Percentiles rank a stretch among this genome's conserved stretches.
phyloP scores from a whole-genome alignment of 2,888 invertebrate species.

The Atethmia centrago region DNA sequence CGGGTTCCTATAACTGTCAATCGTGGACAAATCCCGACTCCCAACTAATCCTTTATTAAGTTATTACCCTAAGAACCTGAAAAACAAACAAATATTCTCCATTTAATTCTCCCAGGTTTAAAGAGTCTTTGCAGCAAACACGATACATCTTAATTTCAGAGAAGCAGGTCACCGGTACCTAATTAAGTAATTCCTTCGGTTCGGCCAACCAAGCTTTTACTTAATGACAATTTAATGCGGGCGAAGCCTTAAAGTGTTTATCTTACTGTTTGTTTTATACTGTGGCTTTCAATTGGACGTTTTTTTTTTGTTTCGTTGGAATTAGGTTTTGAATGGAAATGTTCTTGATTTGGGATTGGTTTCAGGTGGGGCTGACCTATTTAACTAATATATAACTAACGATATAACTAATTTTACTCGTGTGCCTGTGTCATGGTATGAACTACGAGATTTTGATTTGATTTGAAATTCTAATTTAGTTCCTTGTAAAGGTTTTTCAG shows the following conservation, averaged over 20 bases:
- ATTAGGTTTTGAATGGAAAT: constrained; percentile 22
- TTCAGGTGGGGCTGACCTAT: constrained; percentile 1
- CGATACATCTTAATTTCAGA: constrained; percentile 79
- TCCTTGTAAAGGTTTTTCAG: neutral
- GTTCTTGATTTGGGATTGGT: neutral
- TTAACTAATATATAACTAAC: too few species aligned
- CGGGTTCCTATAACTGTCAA: neutral
- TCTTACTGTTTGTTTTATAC: constrained; percentile 50
- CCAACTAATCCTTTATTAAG: too few species aligned
- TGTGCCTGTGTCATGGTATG: neutral
- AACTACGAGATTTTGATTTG: neutral
- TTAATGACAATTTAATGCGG: constrained; percentile 89
- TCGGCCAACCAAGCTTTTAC: constrained; percentile 79
- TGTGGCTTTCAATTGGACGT: constrained; percentile 41
- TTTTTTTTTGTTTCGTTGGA: constrained; percentile 8
- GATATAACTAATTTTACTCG: too few species aligned
- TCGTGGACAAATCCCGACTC: too few species aligned
- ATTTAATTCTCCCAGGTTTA: constrained; percentile 57
- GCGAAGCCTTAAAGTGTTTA: constrained; percentile 75
- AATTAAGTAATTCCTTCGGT: constrained; percentile 85
- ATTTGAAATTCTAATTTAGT: neutral
- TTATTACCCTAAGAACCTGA: neutral
- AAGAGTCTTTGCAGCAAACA: constrained; percentile 72
- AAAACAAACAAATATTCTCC: constrained; percentile 20
- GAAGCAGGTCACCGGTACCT: constrained; percentile 72